Base-by-base conservation (phyloP, 2,113 vertebrate genomes). In the Paralichthys olivaceus region DNA sequence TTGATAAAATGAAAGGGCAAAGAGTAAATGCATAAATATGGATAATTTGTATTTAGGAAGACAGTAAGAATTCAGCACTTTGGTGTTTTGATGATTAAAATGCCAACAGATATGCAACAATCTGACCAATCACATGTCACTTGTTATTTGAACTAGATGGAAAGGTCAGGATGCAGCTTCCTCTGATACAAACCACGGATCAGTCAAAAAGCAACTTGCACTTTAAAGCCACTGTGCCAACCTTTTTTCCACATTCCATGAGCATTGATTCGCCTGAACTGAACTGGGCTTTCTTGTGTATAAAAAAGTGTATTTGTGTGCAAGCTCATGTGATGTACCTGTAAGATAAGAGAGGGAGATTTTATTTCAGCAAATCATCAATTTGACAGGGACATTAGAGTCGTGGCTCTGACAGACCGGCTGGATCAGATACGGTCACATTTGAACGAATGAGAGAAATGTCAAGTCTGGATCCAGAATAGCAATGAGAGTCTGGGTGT, bases 391-490 rank as follows among this genome's bases (percentile, higher is more conserved):
- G 49, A 68, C 57, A 62, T 72, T 73, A 66, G 14, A 71, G 61
- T 47, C 4, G n/a, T 15, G 62, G 23, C 72, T 64, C 54, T 23
- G 53, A 49, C 40, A 59, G 51, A 80, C 19, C 2, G 29, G 70
- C 72, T 65, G 76, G 67, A 83, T 88, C 79, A 74, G 85, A 86
- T 82, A 74, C 3, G 58, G 49, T 81, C 71, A 77, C 60, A 70
- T 84, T 82, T 78, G 81, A 90, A 80, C 23, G 58, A 85, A 86
- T 77, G 72, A 77, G 74, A 67, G 82, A 89, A 92, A 90, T 88
- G 87, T 88, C 88, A 91, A 76, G 47, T 72, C 57, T 69, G 72
- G 76, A 80, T 75, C 65, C 22, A 57, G 84, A 91, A 89, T 89
- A 81, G 70, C 71, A 89, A 90, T 90, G 71, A 85, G 79, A 75